phyloP scores from a whole-genome alignment of 2,797 vertebrate genomes.

The Coracias cyanogaster region DNA sequence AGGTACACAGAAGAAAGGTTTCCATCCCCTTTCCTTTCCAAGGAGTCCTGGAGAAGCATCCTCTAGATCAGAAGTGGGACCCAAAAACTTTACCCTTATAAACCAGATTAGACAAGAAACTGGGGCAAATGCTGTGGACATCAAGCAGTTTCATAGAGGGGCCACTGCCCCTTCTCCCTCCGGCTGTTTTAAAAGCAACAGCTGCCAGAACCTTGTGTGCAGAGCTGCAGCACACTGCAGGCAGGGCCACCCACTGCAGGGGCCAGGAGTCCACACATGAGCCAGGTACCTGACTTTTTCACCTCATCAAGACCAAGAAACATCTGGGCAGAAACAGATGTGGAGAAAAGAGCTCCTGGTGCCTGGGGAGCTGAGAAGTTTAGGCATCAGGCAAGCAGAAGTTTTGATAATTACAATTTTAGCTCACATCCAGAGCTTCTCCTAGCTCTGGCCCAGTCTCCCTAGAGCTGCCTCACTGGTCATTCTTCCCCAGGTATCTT shows the following conservation, averaged over 20 bases:
- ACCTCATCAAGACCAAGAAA: neutral
- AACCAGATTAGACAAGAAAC: neutral
- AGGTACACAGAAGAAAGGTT: neutral
- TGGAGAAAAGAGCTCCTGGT: neutral
- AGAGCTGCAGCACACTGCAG: neutral
- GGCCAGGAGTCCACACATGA: rapidly evolving
- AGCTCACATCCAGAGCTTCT: neutral
- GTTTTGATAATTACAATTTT: neutral
- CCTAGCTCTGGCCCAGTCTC: neutral
- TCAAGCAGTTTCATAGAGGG: neutral
- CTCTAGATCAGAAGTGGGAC: neutral
- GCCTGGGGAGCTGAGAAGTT: neutral
- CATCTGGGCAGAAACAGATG: neutral
- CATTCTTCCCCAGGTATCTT: neutral
- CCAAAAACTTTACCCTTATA: neutral
- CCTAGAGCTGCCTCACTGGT: neutral
- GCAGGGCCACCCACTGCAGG: neutral
- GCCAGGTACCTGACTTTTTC: neutral
- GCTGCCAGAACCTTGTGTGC: rapidly evolving
- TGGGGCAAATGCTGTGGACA: neutral
- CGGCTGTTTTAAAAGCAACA: neutral
- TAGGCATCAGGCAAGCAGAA: neutral
- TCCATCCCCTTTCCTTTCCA: neutral
- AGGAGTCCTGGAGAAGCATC: neutral
- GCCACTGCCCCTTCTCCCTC: neutral